phyloP scores from a whole-genome alignment of 2,888 invertebrate genomes.

The Melipona beecheii region DNA sequence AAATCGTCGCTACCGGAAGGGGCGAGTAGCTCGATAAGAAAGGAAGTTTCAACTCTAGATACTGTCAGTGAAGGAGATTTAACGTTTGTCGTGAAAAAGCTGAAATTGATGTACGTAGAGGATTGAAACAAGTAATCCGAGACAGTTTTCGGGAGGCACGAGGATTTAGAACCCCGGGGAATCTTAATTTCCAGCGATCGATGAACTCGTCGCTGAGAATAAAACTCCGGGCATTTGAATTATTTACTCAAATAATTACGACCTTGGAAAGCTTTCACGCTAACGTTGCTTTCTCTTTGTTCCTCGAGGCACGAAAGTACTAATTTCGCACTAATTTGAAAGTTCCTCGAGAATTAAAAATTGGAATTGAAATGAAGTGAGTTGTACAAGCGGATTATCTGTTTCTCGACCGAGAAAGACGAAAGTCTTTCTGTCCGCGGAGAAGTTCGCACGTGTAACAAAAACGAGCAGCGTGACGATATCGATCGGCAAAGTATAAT shows the following conservation, averaged over 20 bases:
- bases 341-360: too few relatives aligned
- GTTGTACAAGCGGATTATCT: too few relatives aligned
- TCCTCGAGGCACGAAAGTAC: too few relatives aligned
- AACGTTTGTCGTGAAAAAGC: background rate
- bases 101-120: background rate
- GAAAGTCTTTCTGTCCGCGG: too few relatives aligned
- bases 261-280: too few relatives aligned
- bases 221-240: background rate
- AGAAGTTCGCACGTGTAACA: background rate
- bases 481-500: conserved; percentile 1
- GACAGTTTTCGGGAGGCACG: background rate
- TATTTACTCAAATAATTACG: background rate
- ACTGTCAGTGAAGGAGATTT: background rate
- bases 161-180: background rate
- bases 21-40: background rate
- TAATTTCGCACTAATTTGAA: too few relatives aligned
- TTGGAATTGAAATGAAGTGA: too few relatives aligned
- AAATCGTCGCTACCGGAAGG: conserved; percentile 6
- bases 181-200: too few relatives aligned
- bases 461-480: background rate
- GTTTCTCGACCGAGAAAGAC: too few relatives aligned
- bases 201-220: too few relatives aligned
- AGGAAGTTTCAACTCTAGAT: background rate
- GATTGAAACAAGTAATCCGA: background rate
- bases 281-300: too few relatives aligned